Evolutionary conservation across 2,113 vertebrate genomes (phyloP).

Genomic region (Hydropotes inermis): DNA sequence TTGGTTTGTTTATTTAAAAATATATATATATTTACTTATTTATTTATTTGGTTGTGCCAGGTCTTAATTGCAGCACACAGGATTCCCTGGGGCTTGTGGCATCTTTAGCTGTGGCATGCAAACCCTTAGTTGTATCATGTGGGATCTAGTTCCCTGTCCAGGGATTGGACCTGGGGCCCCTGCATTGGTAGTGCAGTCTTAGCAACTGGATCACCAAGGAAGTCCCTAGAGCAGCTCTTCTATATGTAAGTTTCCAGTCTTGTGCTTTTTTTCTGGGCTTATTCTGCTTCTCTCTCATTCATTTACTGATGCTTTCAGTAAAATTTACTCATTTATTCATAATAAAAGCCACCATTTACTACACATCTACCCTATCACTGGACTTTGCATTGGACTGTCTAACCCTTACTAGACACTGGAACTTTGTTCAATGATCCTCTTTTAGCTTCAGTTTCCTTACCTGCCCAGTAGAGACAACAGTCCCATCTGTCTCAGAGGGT

Average conservation of each 20-base stretch:
- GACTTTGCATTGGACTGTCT: neutral
- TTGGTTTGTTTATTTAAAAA: neutral
- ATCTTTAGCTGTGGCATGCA: neutral
- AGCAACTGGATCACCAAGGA: neutral
- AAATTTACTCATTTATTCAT: neutral
- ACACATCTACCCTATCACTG: neutral
- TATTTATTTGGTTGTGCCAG: neutral
- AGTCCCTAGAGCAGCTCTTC: neutral
- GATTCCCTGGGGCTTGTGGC: neutral
- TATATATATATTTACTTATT: neutral
- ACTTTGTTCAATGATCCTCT: neutral
- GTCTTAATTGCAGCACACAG: neutral
- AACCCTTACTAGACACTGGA: neutral
- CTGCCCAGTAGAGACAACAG: neutral
- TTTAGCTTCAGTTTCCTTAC: neutral
- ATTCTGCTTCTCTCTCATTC: neutral
- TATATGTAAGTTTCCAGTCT: neutral
- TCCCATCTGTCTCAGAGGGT: neutral
- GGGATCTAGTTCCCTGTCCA: neutral
- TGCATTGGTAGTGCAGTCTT: neutral
- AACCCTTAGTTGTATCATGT: neutral
- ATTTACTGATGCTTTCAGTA: neutral
- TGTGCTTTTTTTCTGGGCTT: neutral
- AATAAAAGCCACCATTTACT: neutral
- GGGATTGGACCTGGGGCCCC: neutral